Evolutionary conservation across 2,888 invertebrate species (phyloP).

Genomic region (Gibbula magus): DNA sequence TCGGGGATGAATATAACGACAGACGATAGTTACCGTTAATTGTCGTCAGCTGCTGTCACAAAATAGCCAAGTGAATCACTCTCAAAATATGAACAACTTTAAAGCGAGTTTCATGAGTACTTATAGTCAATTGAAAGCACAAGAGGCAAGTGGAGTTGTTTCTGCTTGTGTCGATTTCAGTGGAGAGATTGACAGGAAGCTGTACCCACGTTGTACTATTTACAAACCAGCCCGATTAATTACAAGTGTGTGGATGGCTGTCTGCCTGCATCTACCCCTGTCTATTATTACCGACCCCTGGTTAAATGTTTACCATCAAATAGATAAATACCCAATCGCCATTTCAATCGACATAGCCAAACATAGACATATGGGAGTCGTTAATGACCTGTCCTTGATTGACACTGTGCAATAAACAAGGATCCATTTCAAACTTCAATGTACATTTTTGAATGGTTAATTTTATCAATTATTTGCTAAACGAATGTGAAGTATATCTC

Average conservation of each 20-base stretch:
- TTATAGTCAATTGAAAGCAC: neutral
- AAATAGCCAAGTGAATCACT: too few species aligned
- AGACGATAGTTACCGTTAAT: too few species aligned
- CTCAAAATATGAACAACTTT: too few species aligned
- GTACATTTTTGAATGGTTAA: neutral
- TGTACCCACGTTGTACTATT: neutral
- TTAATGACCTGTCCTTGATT: neutral
- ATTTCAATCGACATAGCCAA: neutral
- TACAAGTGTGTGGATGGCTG: neutral
- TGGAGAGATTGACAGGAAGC: neutral
- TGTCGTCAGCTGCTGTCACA: too few species aligned
- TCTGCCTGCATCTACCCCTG: neutral
- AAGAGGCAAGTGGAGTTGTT: neutral
- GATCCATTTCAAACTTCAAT: neutral
- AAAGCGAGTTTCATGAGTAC: neutral
- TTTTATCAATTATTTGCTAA: neutral
- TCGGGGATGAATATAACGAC: too few species aligned
- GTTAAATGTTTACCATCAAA: neutral
- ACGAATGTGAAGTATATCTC: neutral
- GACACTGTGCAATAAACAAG: neutral
- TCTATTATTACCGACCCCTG: neutral
- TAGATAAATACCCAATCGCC: neutral
- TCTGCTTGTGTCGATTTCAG: neutral
- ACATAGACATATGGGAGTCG: slow-evolving; percentile 2
- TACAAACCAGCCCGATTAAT: neutral